Evolutionary conservation across 2,797 vertebrate genomes (phyloP), one percentile per base, ranked within the genome.

Genomic region (Myotis vivesi): DNA sequence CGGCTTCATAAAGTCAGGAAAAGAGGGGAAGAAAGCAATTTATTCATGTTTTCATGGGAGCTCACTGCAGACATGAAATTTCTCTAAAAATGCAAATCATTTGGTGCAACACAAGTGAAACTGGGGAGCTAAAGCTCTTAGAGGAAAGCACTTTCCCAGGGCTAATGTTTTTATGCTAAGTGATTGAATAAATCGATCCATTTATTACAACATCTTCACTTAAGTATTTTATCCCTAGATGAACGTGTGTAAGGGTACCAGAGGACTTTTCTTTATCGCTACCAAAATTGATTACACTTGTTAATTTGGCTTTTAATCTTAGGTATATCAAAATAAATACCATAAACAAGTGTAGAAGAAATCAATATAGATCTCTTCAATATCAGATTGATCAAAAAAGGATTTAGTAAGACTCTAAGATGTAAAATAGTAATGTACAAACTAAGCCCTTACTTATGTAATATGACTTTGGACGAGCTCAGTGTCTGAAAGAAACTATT

Each of bases 31-130:
- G 96, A 97, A 98, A 98, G 97, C 98, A 98, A 98, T 98, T 98
- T 98, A 98, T 98, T 98, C 97, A 97, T 96, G 97, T 98, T 98
- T 97, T 98, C 98, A 97, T 92, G 79, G 96, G 96, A 97, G 97
- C 96, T 98, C 95, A 90, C 85, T 85, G 96, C 97, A 98, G 98
- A 98, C 97, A 96, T 96, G 97, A 98, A 98, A 98, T 98, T 98
- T 97, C 98, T 98, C 98, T 98, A 98, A 98, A 98, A 98, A 98
- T 98, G 98, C 98, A 98, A 98, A 98, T 98, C 94, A 92, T 97
- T 97, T 97, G 96, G 96, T 97, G 95, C 94, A 97, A 98, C 92
- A 92, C 95, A 95, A 98, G 97, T 94, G 97, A 96, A 96, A 97
- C 95, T 95, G 87, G 30, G 97, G 92, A 97, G 97, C 97, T 98